Evolutionary conservation across 2,797 vertebrate genomes (phyloP).

Genomic region (Fistularia commersonii): DNA sequence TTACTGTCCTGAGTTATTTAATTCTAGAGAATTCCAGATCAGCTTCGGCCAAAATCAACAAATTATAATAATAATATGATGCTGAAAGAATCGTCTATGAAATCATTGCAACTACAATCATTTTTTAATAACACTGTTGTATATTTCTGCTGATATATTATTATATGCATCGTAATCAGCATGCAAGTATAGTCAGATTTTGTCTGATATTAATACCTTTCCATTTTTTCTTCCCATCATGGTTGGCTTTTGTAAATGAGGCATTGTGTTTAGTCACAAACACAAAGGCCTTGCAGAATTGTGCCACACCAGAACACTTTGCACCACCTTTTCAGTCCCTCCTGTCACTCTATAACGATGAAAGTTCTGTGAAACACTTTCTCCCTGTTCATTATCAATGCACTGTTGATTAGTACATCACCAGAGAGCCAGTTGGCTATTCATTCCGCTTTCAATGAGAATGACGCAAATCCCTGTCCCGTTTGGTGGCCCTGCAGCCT

Average conservation of each 20-base stretch:
- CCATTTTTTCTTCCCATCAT: background rate
- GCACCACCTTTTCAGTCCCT: slow-evolving; percentile 17
- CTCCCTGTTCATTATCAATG: slow-evolving; percentile 46
- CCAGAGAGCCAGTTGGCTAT: slow-evolving; percentile 42
- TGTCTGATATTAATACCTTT: background rate
- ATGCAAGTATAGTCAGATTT: too few species aligned
- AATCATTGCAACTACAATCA: too few species aligned
- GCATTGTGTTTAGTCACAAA: background rate
- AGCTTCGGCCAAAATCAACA: too few species aligned
- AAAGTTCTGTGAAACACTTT: slow-evolving; percentile 26
- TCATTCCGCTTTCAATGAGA: slow-evolving; percentile 59
- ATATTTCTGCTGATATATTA: too few species aligned
- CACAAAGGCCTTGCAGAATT: slow-evolving; percentile 2
- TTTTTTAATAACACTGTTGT: too few species aligned
- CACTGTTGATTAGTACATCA: slow-evolving; percentile 50
- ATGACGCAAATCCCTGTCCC: slow-evolving; percentile 64
- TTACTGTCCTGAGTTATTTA: too few species aligned
- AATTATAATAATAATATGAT: too few species aligned
- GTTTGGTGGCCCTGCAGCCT: slow-evolving; percentile 27
- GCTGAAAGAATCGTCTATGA: too few species aligned
- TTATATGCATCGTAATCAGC: too few species aligned
- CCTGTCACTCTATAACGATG: slow-evolving; percentile 7
- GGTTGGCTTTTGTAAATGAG: background rate
- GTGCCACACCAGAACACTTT: slow-evolving; percentile 27
- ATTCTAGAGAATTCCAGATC: too few species aligned